Percentiles rank a stretch among this genome's conserved stretches.
Evolutionary conservation across 2,888 invertebrate species (phyloP).

Genomic region (Rhyacophila evoluta): DNA sequence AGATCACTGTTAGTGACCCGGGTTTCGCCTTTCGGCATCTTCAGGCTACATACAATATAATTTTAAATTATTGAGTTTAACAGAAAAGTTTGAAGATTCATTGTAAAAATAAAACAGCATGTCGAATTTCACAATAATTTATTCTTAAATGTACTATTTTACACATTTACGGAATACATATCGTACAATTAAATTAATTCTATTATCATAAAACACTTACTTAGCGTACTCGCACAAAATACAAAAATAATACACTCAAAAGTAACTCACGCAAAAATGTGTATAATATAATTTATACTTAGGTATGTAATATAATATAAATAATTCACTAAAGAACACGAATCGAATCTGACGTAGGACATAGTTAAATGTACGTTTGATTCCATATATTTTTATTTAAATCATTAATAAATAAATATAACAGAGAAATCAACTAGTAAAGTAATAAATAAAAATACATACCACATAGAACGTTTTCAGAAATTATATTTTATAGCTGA

Average conservation of each 20-base stretch:
- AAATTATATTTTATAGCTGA: background rate
- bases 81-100: background rate
- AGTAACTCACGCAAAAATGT: background rate
- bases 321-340: background rate
- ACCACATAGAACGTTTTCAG: background rate
- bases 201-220: conserved; percentile 22
- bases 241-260: conserved; percentile 22
- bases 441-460: background rate
- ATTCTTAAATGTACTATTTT: conserved; percentile 46
- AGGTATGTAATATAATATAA: background rate
- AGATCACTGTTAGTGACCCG: too few relatives aligned
- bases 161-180: conserved; percentile 48
- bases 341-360: conserved; percentile 6
- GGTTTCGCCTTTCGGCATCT: too few relatives aligned
- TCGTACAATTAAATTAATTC: conserved; percentile 43
- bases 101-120: conserved; percentile 29
- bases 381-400: background rate
- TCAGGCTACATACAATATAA: too few relatives aligned
- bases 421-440: background rate
- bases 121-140: conserved; percentile 49
- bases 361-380: background rate
- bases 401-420: background rate
- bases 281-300: conserved; percentile 9
- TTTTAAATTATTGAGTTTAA: too few relatives aligned
- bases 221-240: conserved; percentile 2